A percentile compares a stretch with the other conserved stretches of the same genome.
These are phyloP conservation scores for Megaceryle alcyon DNA, from an alignment of 2,797 vertebrate species.

Conservation along the genomic window DNA sequence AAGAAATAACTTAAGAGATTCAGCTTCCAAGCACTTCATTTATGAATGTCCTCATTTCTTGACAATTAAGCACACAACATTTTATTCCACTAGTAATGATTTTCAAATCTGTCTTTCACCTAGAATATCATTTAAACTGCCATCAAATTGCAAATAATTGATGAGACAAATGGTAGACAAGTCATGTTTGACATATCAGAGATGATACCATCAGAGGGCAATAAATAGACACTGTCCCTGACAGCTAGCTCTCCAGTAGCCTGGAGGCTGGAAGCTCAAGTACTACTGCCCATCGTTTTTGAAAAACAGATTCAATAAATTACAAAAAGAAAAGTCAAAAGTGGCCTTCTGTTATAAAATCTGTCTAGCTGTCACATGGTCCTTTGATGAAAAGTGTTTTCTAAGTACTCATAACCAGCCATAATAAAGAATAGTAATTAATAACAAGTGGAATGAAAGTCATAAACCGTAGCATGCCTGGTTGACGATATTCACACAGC, in stretches of 20 bases:
- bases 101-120: not conserved
- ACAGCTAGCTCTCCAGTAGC: not conserved
- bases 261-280: not conserved
- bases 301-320: not conserved
- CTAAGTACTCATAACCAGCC: not conserved
- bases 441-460: not conserved
- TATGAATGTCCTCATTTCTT: not conserved
- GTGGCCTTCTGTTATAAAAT: not conserved
- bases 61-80: not conserved
- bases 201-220: slow-evolving; percentile 42
- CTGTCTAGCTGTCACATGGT: not conserved
- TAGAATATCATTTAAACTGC: not conserved
- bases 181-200: not conserved
- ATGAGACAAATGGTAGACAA: not conserved
- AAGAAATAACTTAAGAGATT: not conserved
- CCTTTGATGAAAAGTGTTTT: not conserved
- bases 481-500: not conserved
- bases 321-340: not conserved
- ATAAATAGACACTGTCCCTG: slow-evolving; percentile 6
- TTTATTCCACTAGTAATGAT: not conserved
- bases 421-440: not conserved
- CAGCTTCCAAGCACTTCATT: not conserved
- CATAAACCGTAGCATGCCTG: not conserved
- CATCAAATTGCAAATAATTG: not conserved
- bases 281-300: not conserved